Conservation (phyloP, 1,140 invertebrate species). For the Lerema accius region DNA sequence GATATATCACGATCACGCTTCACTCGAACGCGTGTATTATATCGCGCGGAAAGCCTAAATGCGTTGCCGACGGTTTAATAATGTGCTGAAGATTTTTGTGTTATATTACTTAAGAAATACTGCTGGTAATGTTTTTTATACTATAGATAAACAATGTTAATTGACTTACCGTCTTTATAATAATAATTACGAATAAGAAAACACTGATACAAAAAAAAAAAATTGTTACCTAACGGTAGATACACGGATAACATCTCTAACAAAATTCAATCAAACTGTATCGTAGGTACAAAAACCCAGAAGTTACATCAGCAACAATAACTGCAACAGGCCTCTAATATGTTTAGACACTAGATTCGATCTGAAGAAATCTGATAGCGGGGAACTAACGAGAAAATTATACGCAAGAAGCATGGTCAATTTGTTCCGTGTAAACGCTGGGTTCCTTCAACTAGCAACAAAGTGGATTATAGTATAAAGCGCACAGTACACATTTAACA, state of each 20-base stretch:
- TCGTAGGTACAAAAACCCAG: neutral
- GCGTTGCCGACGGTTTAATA: conserved; percentile 24
- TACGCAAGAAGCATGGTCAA: conserved; percentile 14
- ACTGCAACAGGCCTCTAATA: conserved; percentile 20
- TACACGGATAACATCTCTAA: too few relatives aligned
- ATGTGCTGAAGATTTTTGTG: too few relatives aligned
- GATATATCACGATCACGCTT: conserved; percentile 30
- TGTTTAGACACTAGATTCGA: neutral
- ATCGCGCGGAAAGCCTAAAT: conserved; percentile 34
- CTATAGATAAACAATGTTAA: too few relatives aligned
- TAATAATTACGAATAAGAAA: too few relatives aligned
- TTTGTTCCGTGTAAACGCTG: conserved; percentile 12
- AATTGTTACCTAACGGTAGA: too few relatives aligned
- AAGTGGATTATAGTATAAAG: neutral
- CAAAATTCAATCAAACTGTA: too few relatives aligned
- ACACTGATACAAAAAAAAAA: too few relatives aligned
- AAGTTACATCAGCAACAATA: conserved; percentile 14
- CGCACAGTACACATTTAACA: neutral
- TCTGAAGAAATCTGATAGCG: conserved; percentile 11
- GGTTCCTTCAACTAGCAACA: neutral
- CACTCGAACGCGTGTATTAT: conserved; percentile 18
- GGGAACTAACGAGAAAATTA: conserved; percentile 16
- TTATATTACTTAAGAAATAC: too few relatives aligned
- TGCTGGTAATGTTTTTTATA: too few relatives aligned
- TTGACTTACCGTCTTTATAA: too few relatives aligned